These are phyloP conservation scores for Idaea biselata DNA, from an alignment of 2,888 invertebrate genomes.

Conservation along the genomic window DNA sequence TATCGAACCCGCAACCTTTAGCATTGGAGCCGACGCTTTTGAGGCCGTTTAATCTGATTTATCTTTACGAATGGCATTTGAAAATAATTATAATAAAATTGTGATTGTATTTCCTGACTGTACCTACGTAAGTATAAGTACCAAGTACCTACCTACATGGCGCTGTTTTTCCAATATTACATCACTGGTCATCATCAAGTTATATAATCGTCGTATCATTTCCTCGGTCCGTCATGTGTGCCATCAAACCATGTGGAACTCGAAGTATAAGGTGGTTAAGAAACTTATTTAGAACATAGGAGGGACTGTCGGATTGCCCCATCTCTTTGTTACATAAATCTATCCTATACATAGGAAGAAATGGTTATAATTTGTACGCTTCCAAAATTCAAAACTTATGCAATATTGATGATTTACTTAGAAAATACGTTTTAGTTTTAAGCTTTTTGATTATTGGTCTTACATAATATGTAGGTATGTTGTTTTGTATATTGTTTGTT, in stretches of 20 bases:
- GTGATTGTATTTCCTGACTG: neutral
- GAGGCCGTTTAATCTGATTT: neutral
- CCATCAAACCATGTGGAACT: neutral
- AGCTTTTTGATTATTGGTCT: no score
- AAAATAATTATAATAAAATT: neutral
- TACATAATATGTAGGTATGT: no score
- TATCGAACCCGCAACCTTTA: no score
- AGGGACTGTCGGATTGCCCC: neutral
- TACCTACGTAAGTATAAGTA: no score
- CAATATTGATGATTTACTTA: no score
- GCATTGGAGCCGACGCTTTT: no score
- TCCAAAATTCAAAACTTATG: no score
- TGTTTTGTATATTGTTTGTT: no score
- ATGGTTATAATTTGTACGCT: no score
- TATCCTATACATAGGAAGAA: neutral
- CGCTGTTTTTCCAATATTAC: neutral
- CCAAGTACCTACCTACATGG: neutral
- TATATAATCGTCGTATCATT: conserved; percentile 1
- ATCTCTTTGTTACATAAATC: neutral
- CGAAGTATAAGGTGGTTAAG: neutral
- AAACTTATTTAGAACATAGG: neutral
- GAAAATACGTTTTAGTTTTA: no score
- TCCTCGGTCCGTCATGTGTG: conserved; percentile 1
- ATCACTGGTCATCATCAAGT: neutral
- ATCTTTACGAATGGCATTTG: neutral